Conservation (phyloP, 2,113 vertebrate genomes). For the Dolichallabes microphthalmus region DNA sequence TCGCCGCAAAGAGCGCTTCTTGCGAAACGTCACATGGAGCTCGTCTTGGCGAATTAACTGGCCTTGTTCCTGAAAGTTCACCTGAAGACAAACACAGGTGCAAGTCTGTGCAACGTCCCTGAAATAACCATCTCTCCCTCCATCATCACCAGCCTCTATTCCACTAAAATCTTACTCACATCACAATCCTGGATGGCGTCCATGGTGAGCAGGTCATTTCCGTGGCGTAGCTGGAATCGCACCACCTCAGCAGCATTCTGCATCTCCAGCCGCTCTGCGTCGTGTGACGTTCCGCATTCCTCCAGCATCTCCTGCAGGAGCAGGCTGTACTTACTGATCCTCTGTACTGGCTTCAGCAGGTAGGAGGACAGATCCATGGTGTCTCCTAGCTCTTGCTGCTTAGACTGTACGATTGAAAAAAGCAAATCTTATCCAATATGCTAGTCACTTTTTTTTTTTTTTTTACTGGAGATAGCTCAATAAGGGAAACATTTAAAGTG, state of each 20-base stretch:
- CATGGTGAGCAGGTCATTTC: conserved; percentile 77
- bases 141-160: neutral
- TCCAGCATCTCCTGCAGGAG: conserved; percentile 74
- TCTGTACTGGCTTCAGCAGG: conserved; percentile 75
- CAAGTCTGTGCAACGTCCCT: neutral
- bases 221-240: conserved; percentile 73
- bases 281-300: conserved; percentile 60
- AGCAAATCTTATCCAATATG: no score
- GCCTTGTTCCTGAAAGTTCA: conserved; percentile 77
- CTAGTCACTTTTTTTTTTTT: neutral
- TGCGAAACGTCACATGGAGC: conserved; percentile 70
- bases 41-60: conserved; percentile 75
- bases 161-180: conserved; percentile 60
- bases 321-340: conserved; percentile 78
- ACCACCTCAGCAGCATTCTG: conserved; percentile 70
- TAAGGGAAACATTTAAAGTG: neutral
- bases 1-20: conserved; percentile 72
- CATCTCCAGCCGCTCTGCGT: conserved; percentile 64
- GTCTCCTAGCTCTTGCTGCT: conserved; percentile 70
- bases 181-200: conserved; percentile 75
- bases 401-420: conserved; percentile 60
- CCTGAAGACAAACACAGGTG: conserved; percentile 54
- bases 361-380: conserved; percentile 77
- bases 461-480: neutral
- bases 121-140: neutral